Percentiles rank a stretch among this genome's conserved stretches.
phyloP scores from a whole-genome alignment of 2,888 invertebrate genomes.

The Thera britannica region DNA sequence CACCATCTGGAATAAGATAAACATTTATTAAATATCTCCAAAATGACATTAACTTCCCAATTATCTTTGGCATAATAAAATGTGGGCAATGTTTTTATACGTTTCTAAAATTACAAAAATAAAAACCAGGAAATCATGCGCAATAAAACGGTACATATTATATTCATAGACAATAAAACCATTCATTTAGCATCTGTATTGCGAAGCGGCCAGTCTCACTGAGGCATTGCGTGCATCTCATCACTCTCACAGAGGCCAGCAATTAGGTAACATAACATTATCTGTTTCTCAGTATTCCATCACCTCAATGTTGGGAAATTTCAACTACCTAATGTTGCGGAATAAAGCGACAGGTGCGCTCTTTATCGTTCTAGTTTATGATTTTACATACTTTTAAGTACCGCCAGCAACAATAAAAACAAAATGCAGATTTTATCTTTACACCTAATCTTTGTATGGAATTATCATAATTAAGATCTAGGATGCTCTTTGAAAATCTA shows the following conservation, averaged over 20 bases:
- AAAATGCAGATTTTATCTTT: background rate
- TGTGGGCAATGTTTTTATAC: background rate
- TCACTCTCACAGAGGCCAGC: constrained; percentile 57
- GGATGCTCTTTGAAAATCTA: background rate
- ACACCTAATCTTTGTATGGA: background rate
- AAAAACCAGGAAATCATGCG: constrained; percentile 5
- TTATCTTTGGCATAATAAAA: too few relatives aligned
- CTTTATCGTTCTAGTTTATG: constrained; percentile 20
- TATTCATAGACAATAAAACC: constrained; percentile 4
- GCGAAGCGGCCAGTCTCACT: constrained; percentile 45
- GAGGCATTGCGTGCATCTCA: constrained; percentile 54
- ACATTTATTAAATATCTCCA: background rate
- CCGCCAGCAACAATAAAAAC: background rate
- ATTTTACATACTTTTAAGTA: constrained; percentile 4
- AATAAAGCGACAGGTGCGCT: constrained; percentile 29
- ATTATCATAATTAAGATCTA: background rate
- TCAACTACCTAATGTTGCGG: constrained; percentile 45
- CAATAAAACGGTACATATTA: background rate
- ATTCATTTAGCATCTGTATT: constrained; percentile 22
- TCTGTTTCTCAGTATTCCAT: constrained; percentile 56
- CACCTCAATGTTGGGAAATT: constrained; percentile 59
- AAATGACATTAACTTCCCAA: too few relatives aligned
- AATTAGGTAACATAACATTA: constrained; percentile 66
- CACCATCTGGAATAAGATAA: constrained; percentile 66
- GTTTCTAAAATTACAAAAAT: background rate